These are phyloP conservation scores for Ptychochromis oligacanthus DNA, from an alignment of 2,113 vertebrate species.

Conservation along the genomic window DNA sequence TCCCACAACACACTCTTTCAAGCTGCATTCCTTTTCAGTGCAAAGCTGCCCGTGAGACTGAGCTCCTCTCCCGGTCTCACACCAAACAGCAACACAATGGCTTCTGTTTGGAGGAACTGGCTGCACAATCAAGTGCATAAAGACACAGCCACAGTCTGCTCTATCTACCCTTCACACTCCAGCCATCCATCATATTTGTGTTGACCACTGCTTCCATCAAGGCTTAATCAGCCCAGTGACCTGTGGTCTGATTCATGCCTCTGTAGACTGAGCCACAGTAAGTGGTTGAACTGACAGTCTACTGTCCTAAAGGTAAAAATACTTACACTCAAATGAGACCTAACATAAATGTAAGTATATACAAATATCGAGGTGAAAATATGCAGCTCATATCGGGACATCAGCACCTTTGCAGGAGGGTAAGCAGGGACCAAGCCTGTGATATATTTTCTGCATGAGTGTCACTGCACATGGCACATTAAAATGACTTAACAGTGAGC, in stretches of 20 bases:
- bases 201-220: conserved; percentile 4
- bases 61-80: conserved; percentile 45
- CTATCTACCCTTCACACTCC: conserved; percentile 6
- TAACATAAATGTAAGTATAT: background rate
- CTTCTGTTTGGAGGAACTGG: conserved; percentile 24
- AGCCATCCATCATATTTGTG: conserved; percentile 38
- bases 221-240: conserved; percentile 22
- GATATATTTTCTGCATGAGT: conserved; percentile 54
- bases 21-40: conserved; percentile 43
- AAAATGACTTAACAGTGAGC: conserved; percentile 30
- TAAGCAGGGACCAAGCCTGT: conserved; percentile 8
- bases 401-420: background rate
- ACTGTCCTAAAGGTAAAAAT: background rate
- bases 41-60: conserved; percentile 44
- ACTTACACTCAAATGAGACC: background rate
- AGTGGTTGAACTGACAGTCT: background rate
- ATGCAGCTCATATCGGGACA: background rate
- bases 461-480: conserved; percentile 36
- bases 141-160: conserved; percentile 21
- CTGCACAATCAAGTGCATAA: conserved; percentile 36
- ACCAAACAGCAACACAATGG: conserved; percentile 48
- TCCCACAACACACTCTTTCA: conserved; percentile 39
- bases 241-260: conserved; percentile 12
- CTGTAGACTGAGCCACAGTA: background rate
- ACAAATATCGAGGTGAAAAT: background rate